Base-by-base conservation (phyloP, 1,140 invertebrate species). In the Chironomus striatipennis region DNA sequence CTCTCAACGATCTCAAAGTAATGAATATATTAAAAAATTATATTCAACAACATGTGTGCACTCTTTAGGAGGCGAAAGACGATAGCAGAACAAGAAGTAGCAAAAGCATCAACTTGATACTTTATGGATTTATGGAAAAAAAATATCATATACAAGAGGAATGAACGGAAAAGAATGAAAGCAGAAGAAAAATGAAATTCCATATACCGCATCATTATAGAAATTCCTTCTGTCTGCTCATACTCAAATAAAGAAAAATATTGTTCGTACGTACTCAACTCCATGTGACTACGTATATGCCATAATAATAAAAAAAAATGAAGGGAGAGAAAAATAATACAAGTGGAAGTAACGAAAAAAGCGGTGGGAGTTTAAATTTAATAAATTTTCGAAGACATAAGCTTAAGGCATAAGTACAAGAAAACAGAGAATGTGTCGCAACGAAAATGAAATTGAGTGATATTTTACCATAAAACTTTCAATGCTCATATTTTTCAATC, bases 401-500 rank as follows among this genome's bases (percentile, higher is more conserved):
- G 20, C 20, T 70, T 17, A 57, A n/a, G 47, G 47, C 47, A n/a
- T 15, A 12, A n/a, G 12, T n/a, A n/a, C 47, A 47, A 47, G 47
- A 15, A 15, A 4, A 57, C 24, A 34, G 24, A 34, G 24, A 5
- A 34, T 34, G 24, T 34, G 24, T 34, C 9, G 43, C 43, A 47
- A 47, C 12, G 47, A 57, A 12, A n/a, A 57, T 57, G 47, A 57
- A 70, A 70, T 21, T 21, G 20, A 70, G 17, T 70, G 65, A 70
- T 70, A 70, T 70, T 70, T 20, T 12, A 17, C 17, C 65, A 70
- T 70, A 70, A 70, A 70, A 70, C 65, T 70, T 70, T 70, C 24
- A n/a, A n/a, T n/a, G n/a, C n/a, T 70, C 65, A 70, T 70, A 70
- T 70, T 70, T 70, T 70, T 70, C 65, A 70, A 70, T 70, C 65